These are phyloP conservation scores for Achlya flavicornis DNA, from an alignment of 2,888 invertebrate genomes.

Conservation along the genomic window DNA sequence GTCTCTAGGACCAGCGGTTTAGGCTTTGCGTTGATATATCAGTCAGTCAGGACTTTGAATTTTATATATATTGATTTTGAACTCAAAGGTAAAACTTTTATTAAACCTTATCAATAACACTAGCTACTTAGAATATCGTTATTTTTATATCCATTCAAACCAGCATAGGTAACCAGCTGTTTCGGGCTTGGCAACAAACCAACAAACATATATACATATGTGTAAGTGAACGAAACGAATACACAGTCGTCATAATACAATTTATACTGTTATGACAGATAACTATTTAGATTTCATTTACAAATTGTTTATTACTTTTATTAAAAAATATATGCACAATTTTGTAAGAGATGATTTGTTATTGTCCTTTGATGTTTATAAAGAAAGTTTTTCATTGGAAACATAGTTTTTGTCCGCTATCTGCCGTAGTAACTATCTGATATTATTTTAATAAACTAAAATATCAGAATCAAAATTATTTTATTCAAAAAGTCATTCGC, in stretches of 20 bases:
- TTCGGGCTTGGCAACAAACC: constrained; percentile 8
- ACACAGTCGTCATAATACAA: neutral
- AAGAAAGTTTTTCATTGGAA: neutral
- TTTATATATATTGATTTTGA: no score
- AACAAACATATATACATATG: constrained; percentile 7
- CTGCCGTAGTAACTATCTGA: no score
- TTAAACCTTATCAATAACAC: no score
- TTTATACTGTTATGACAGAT: neutral
- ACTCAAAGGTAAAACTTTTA: no score
- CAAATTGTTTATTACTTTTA: neutral
- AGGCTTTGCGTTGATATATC: no score
- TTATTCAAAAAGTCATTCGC: no score
- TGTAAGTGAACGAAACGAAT: neutral
- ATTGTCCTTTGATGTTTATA: neutral
- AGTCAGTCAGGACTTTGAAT: no score
- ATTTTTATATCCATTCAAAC: constrained; percentile 10
- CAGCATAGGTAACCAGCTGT: constrained; percentile 5
- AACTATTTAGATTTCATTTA: constrained; percentile 7
- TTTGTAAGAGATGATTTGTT: neutral
- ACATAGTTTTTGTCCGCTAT: no score
- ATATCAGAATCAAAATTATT: no score
- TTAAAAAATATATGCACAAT: neutral
- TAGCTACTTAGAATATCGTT: no score
- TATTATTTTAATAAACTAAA: no score
- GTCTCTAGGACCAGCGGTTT: no score